These are phyloP conservation scores for Brachionus rotundiformis DNA, from an alignment of 1,140 invertebrate species.

Conservation along the genomic window DNA sequence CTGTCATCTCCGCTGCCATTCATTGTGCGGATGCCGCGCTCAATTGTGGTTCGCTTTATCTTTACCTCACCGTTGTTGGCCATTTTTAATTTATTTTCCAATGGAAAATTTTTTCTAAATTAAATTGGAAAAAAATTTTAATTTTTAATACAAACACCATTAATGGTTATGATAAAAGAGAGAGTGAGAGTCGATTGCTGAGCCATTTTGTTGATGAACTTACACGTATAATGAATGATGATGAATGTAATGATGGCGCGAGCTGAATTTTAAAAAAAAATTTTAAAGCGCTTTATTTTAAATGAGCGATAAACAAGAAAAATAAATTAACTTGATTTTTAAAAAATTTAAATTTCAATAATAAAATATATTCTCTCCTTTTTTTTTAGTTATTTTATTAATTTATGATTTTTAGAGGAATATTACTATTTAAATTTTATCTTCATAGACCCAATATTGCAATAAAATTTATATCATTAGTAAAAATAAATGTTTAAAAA, in stretches of 20 bases:
- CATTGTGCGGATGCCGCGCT: constrained; percentile 15
- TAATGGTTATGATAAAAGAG: background rate
- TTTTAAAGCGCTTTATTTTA: background rate
- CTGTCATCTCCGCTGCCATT: constrained; percentile 36
- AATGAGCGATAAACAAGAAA: background rate
- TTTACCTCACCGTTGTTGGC: background rate
- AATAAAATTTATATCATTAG: constrained; percentile 5
- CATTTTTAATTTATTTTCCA: constrained; percentile 10
- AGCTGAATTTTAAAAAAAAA: background rate
- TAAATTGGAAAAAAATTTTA: background rate
- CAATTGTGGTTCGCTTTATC: constrained; percentile 28
- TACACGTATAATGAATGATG: background rate
- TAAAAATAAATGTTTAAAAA: background rate
- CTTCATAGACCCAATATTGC: background rate
- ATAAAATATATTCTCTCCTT: constrained; percentile 2
- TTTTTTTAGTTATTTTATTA: constrained; percentile 14
- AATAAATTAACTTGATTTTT: background rate
- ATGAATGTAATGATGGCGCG: constrained; percentile 16
- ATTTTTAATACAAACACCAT: constrained; percentile 1
- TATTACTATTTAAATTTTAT: background rate
- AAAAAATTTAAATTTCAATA: background rate
- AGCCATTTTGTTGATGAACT: background rate
- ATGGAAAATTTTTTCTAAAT: background rate
- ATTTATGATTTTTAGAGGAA: constrained; percentile 1
- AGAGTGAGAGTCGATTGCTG: background rate